Base-by-base conservation (phyloP, 2,113 vertebrate genomes). In the Thamnaconus septentrionalis region DNA sequence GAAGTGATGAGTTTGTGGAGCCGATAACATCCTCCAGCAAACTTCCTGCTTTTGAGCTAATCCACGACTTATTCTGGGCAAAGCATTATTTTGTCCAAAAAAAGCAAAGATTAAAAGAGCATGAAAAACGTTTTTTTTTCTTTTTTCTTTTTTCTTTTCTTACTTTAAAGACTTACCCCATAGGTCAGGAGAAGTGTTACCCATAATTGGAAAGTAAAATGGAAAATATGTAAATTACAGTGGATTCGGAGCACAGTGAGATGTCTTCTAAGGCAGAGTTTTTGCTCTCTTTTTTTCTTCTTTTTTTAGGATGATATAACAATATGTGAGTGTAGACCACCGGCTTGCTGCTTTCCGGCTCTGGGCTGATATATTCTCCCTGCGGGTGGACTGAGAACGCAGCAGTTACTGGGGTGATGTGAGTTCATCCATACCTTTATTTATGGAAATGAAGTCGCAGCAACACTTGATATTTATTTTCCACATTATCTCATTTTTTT, bases 391-490 rank as follows among this genome's bases (percentile, higher is more conserved):
- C 11, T 41, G 41, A 60, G 61, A 51, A 49, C 72, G 52, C 73
- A 65, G 62, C 58, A 77, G 78, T 54, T 4, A 48, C 3, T 1
- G 44, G 60, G 80, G 83, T 85, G 74, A 86, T 0, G 49, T 0
- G 69, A 85, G 81, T 89, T 90, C 79, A 83, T 59, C 64, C 65
- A 46, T 78, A 80, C 72, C 75, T 79, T 81, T 74, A 67, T 71
- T 52, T 61, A 61, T 69, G 77, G 76, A 81, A 86, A 85, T 86
- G 18, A 86, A 82, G 59, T 72, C 57, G 54, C 53, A 4, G 46
- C 58, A 65, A 31, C 53, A 60, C 66, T 71, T 66, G 59, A 56
- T 69, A 60, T 84, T 78, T 79, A 65, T 76, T 77, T 71, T 52
- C 41, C 65, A 61, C 52, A 44, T 2, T 31, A 66, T 12, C 75